phyloP scores from a whole-genome alignment of 2,113 vertebrate species.

The Phylloscopus trochiloides region DNA sequence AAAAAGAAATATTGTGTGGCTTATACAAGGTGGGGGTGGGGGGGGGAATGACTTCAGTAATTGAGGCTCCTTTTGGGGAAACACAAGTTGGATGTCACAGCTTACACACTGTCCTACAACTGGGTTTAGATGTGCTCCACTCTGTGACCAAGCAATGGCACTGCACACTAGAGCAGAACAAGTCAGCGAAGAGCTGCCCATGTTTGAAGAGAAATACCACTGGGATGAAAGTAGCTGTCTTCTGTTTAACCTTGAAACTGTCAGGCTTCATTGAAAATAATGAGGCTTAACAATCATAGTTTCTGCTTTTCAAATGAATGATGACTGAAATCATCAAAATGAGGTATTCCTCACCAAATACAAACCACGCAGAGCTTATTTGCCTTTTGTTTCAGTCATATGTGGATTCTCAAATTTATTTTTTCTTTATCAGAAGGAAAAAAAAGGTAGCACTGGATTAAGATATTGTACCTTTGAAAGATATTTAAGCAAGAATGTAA shows the following conservation, averaged over 20 bases:
- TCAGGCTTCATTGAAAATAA: slow-evolving; percentile 73
- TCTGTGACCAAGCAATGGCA: slow-evolving; percentile 37
- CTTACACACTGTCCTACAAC: background rate
- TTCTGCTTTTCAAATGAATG: slow-evolving; percentile 57
- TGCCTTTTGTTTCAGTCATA: slow-evolving; percentile 45
- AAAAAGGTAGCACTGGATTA: background rate
- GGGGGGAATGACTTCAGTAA: background rate
- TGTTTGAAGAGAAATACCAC: slow-evolving; percentile 62
- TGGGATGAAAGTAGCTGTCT: slow-evolving; percentile 73
- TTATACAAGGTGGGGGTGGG: background rate
- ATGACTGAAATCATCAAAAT: slow-evolving; percentile 61
- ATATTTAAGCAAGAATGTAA: background rate
- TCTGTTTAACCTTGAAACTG: slow-evolving; percentile 70
- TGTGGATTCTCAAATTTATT: slow-evolving; percentile 17
- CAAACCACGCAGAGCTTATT: background rate
- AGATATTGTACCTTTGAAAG: background rate
- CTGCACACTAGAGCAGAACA: background rate
- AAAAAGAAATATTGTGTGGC: background rate
- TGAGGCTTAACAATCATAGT: slow-evolving; percentile 67
- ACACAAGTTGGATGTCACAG: background rate
- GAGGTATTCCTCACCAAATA: slow-evolving; percentile 26
- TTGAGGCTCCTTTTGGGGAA: background rate
- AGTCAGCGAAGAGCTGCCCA: background rate
- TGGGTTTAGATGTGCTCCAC: slow-evolving; percentile 7
- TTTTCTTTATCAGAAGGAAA: background rate